Percentiles rank a stretch among this genome's conserved stretches.
phyloP scores from a whole-genome alignment of 2,113 vertebrate genomes.

The Malaclemys terrapin region DNA sequence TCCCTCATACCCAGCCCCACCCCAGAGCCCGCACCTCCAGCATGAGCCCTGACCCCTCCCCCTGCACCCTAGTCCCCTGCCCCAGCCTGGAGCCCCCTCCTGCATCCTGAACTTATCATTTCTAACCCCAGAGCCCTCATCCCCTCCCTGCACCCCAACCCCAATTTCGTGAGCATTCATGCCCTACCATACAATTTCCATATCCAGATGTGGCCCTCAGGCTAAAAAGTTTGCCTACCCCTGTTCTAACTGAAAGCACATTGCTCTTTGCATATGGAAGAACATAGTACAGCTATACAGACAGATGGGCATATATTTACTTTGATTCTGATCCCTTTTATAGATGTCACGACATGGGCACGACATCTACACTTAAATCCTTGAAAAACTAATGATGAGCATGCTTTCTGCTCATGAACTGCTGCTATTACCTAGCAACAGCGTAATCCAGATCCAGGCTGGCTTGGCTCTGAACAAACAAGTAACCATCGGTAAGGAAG shows the following conservation, averaged over 20 bases:
- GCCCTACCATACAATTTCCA: too few species aligned
- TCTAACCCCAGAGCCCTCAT: too few species aligned
- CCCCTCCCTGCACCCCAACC: too few species aligned
- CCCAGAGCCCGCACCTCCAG: too few species aligned
- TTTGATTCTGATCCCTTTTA: not conserved
- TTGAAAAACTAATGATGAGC: slow-evolving; percentile 6
- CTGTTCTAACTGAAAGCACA: not conserved
- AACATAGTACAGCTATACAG: not conserved
- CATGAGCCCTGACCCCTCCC: too few species aligned
- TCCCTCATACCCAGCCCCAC: too few species aligned
- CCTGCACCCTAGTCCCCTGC: too few species aligned
- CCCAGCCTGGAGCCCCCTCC: too few species aligned
- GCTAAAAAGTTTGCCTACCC: too few species aligned
- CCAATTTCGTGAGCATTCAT: too few species aligned
- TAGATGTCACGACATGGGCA: not conserved
- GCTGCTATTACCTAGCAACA: slow-evolving; percentile 44
- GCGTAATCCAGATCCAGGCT: not conserved
- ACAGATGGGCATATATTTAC: not conserved
- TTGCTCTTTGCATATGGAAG: not conserved
- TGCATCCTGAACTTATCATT: too few species aligned
- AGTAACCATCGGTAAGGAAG: not conserved
- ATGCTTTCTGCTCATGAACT: not conserved
- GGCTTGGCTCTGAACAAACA: slow-evolving; percentile 10
- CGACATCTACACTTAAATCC: not conserved
- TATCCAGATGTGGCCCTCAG: too few species aligned